Conservation (phyloP, 2,113 vertebrate species). For the Cariama cristata region DNA sequence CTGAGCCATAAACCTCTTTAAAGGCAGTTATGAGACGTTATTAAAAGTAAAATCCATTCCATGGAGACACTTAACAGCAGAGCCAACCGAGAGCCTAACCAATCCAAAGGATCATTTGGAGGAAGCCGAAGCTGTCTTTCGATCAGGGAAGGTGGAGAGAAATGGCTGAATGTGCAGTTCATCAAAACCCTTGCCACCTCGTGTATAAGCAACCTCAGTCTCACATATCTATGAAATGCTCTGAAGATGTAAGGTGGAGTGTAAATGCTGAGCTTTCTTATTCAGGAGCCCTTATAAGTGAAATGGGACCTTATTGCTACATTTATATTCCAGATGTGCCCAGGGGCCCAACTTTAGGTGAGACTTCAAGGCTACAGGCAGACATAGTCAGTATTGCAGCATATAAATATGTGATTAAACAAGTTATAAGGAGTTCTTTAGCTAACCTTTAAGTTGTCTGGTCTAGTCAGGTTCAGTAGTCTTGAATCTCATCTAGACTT, state of each 20-base stretch:
- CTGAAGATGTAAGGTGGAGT: background rate
- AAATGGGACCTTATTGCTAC: background rate
- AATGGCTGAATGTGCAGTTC: background rate
- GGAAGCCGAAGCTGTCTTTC: background rate
- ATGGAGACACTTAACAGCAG: background rate
- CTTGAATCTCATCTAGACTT: background rate
- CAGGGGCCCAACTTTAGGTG: background rate
- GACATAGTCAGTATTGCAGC: background rate
- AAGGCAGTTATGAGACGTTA: background rate
- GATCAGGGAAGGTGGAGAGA: background rate
- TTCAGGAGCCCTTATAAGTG: background rate
- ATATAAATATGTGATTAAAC: background rate
- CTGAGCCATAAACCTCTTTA: constrained; percentile 24
- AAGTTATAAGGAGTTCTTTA: background rate
- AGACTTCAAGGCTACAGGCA: background rate
- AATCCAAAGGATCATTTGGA: background rate
- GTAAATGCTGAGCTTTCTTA: constrained; percentile 1
- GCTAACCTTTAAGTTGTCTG: background rate
- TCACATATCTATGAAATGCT: background rate
- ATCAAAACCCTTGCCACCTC: background rate
- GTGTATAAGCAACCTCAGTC: background rate
- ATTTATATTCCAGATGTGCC: background rate
- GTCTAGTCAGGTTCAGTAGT: background rate
- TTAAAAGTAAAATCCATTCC: constrained; percentile 17
- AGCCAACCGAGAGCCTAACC: background rate